Conservation (phyloP, 2,888 invertebrate genomes). For the Eupithecia centaureata region DNA sequence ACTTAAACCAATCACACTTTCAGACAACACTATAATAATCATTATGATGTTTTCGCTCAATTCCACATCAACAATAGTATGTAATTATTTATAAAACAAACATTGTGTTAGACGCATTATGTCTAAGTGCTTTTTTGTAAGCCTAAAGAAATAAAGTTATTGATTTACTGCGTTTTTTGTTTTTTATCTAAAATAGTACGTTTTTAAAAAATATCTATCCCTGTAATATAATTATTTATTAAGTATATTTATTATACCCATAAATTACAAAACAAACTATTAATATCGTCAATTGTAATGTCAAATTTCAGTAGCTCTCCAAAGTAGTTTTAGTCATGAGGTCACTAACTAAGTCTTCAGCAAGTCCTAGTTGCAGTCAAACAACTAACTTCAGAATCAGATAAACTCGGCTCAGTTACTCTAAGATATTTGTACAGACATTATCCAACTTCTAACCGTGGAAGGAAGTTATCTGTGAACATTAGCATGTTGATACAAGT, state of each 20-base stretch:
- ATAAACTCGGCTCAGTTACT: conserved; percentile 5
- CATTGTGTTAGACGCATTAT: too few relatives aligned
- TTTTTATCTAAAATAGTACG: too few relatives aligned
- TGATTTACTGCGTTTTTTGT: too few relatives aligned
- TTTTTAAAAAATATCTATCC: too few relatives aligned
- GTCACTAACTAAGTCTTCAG: background rate
- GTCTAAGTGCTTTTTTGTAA: too few relatives aligned
- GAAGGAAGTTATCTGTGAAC: background rate
- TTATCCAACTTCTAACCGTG: background rate
- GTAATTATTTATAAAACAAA: too few relatives aligned
- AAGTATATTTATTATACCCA: too few relatives aligned
- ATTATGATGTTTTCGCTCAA: too few relatives aligned
- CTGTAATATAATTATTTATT: too few relatives aligned
- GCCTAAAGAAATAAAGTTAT: too few relatives aligned
- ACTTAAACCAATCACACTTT: background rate
- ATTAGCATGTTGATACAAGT: background rate
- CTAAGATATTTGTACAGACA: conserved; percentile 3
- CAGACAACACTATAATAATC: too few relatives aligned
- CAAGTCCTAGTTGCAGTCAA: background rate
- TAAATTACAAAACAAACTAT: background rate
- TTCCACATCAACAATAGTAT: too few relatives aligned
- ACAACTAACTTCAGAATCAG: background rate
- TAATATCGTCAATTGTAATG: background rate
- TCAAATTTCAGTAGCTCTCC: background rate
- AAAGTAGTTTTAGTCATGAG: background rate